Base-by-base conservation (phyloP, 2,797 vertebrate species). In the Trachurus trachurus region DNA sequence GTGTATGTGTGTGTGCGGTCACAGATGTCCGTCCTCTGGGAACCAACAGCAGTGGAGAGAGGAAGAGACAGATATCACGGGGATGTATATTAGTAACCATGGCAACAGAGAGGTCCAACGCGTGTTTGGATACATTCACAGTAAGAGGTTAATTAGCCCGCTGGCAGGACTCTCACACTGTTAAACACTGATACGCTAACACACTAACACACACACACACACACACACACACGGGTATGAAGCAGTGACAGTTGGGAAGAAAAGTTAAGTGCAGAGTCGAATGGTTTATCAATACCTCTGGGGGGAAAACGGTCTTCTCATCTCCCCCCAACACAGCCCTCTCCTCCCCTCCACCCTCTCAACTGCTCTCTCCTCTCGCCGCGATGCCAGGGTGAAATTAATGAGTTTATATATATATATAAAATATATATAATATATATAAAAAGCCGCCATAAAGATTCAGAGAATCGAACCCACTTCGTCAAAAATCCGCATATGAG, bases 41-140 rank as follows among this genome's bases (percentile, higher is more conserved):
- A 31, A 17, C 34, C 15, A 10, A 52, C 45, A 70, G 50, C 71
- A 31, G 61, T 4, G 12, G 26, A 42, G 39, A 16, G 16, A 54
- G 16, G 56, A 44, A 53, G 52, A 53, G 22, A 29, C 47, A 52
- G 57, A 45, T 6, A 37, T 7, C 34, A 37, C 34, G 8, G 31
- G 39, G 47, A 71, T 70, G 76, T 61, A 42, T 63, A n/a, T 15
- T 34, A 13, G 81, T 89, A 66, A 67, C 88, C 72, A 60, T 83
- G 37, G 68, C 63, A 81, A 89, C 84, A 60, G 19, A 29, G 62
- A 40, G 21, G 67, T 60, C 49, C 31, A 67, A 13, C 22, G 42
- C 42, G 65, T 59, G 67, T 63, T 76, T 56, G 45, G 74, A 72
- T 78, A 50, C 67, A 79, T 77, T 81, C 61, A 66, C n/a, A 34